Percentiles rank a stretch among this genome's conserved stretches.
Conservation (phyloP, 2,113 vertebrate genomes). For the Pterocles orientalis region DNA sequence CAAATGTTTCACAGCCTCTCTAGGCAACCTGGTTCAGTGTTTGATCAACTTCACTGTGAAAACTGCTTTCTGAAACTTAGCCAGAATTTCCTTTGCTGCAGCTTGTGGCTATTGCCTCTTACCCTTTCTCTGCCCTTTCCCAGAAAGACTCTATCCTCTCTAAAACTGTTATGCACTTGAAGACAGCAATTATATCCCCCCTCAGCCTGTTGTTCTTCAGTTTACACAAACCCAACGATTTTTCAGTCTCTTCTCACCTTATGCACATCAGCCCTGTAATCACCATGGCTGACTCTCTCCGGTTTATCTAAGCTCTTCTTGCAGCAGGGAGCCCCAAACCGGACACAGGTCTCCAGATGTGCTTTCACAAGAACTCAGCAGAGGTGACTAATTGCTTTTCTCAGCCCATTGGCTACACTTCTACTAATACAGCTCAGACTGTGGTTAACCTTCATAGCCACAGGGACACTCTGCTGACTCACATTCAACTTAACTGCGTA, state of each 20-base stretch:
- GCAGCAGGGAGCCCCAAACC: background rate
- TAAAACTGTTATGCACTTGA: background rate
- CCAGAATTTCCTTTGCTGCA: background rate
- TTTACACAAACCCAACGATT: background rate
- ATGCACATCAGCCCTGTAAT: fast-evolving
- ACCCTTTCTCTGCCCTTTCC: background rate
- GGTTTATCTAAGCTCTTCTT: background rate
- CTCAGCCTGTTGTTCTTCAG: background rate
- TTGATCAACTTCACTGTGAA: background rate
- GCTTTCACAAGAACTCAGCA: background rate
- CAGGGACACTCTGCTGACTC: background rate
- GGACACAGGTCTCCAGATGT: background rate
- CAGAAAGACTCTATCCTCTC: background rate
- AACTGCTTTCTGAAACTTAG: background rate
- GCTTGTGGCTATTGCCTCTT: background rate
- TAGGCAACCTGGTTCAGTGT: background rate
- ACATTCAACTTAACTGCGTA: background rate
- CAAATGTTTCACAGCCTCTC: background rate
- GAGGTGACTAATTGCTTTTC: background rate
- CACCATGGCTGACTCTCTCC: background rate
- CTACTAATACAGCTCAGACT: background rate
- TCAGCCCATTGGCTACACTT: background rate
- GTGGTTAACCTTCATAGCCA: background rate
- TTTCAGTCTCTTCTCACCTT: background rate
- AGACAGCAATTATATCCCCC: background rate